phyloP scores from a whole-genome alignment of 2,797 vertebrate species.

The Lemur catta region DNA sequence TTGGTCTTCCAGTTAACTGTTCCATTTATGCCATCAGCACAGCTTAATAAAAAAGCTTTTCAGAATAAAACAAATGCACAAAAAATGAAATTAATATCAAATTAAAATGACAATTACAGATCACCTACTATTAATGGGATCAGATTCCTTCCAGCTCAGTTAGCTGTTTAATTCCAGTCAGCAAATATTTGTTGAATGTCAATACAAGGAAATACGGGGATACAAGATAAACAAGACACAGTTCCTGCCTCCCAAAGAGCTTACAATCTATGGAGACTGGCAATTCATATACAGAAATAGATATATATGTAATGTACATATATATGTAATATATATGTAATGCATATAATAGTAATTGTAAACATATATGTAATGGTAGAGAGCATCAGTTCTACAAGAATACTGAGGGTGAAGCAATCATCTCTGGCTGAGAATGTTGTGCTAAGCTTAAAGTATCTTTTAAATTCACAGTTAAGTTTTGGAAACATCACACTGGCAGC shows the following conservation, averaged over 20 bases:
- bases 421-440: neutral
- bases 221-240: neutral
- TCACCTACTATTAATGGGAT: conserved; percentile 61
- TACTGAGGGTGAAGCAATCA: neutral
- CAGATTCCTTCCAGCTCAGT: conserved; percentile 38
- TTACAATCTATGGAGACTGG: neutral
- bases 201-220: neutral
- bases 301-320: neutral
- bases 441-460: neutral
- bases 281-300: neutral
- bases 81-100: conserved; percentile 84
- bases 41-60: conserved; percentile 92
- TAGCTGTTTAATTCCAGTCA: conserved; percentile 8
- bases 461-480: conserved; percentile 20
- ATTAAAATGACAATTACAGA: conserved; percentile 73
- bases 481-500: neutral
- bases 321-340: neutral
- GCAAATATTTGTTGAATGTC: neutral
- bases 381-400: neutral
- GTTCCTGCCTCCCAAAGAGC: neutral
- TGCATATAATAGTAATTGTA: neutral
- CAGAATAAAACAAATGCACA: conserved; percentile 88
- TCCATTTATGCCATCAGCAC: conserved; percentile 88
- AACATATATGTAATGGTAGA: neutral
- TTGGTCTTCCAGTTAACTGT: conserved; percentile 90